Evolutionary conservation across 2,888 invertebrate genomes (phyloP), one percentile per base, ranked within the genome.

Genomic region (Epinotia bilunana): DNA sequence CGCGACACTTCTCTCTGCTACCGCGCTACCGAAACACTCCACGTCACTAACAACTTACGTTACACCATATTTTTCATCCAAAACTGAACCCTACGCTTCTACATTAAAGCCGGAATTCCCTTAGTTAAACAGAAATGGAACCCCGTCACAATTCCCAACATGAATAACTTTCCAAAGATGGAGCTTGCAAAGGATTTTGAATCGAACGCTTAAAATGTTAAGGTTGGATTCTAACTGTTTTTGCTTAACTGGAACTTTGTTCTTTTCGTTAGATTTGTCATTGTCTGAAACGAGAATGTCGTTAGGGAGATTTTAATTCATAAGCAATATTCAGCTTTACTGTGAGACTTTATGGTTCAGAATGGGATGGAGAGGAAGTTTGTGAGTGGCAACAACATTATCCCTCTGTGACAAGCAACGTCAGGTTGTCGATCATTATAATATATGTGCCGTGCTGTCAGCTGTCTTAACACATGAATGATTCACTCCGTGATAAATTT

Each of bases 401-500:
- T 92, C 91, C 92, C 90, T 89, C 87, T 89, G 91, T 92, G 93
- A 93, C 93, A 93, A 89, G 92, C 85, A 89, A 90, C 90, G 92
- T 93, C 92, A 89, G 90, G 91, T 90, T 93, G 93, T 94, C 93
- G 92, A 93, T 94, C 93, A 94, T 90, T 92, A 90, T 93, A 94
- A 94, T 93, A 89, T 94, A 94, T 94, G 93, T 90, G 92, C 91
- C 87, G 88, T 86, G 90, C 92, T 93, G 93, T 93, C 93, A 93
- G 91, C 93, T 93, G 93, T 93, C 93, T 91, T 86, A 87, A 88
- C 90, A 90, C 91, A 91, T 93, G 93, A 93, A 92, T 93, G 93
- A 93, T 93, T 94, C 93, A 93, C 93, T 92, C 88, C 88, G 89
- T 92, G 93, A 94, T 94, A 93, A 94, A 94, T 93, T 93, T 90